These are phyloP conservation scores for Leistus spinibarbis DNA, from an alignment of 2,888 invertebrate genomes.

Conservation along the genomic window DNA sequence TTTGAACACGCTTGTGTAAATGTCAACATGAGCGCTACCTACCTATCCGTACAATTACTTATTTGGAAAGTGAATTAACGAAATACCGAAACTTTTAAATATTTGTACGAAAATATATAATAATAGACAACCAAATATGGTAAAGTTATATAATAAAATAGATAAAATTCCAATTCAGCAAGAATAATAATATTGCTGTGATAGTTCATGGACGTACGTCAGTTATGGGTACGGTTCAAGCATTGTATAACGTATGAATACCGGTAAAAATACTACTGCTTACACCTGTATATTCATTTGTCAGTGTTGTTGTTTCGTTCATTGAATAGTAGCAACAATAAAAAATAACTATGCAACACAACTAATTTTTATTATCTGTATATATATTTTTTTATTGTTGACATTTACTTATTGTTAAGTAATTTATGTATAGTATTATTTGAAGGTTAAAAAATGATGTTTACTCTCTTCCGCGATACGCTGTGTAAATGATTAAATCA, in stretches of 20 bases:
- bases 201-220: constrained; percentile 34
- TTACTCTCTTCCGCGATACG: not conserved
- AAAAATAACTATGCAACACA: not conserved
- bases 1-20: not conserved
- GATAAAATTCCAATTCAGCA: constrained; percentile 7
- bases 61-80: too few species aligned
- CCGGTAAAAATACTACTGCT: not conserved
- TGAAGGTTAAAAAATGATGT: not conserved
- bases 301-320: not conserved
- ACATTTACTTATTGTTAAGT: not conserved
- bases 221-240: constrained; percentile 11
- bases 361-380: not conserved
- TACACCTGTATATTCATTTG: not conserved
- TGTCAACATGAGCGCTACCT: not conserved
- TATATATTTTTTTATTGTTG: not conserved
- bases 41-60: not conserved
- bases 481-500: not conserved
- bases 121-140: not conserved
- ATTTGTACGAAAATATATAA: not conserved
- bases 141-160: not conserved
- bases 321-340: not conserved
- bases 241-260: not conserved
- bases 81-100: too few species aligned
- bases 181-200: not conserved
- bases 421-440: not conserved